phyloP scores from a whole-genome alignment of 2,113 vertebrate species.

The Centrocercus urophasianus region DNA sequence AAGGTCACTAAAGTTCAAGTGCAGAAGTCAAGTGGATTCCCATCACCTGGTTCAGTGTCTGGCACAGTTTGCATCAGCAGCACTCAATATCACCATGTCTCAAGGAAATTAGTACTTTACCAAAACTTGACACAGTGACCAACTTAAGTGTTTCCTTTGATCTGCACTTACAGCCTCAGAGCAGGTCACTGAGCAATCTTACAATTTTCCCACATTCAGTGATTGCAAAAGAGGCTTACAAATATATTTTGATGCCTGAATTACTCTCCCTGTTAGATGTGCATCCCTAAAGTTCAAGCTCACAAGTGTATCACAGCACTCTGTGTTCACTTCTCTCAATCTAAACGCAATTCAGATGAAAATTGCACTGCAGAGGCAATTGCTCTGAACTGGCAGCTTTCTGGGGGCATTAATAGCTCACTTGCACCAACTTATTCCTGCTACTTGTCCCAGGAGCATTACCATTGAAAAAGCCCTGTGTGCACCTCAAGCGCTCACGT shows the following conservation, averaged over 20 bases:
- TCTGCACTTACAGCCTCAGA: neutral
- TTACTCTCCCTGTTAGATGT: neutral
- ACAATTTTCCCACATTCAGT: accelerated
- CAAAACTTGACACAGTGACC: neutral
- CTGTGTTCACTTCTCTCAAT: neutral
- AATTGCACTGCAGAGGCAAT: neutral
- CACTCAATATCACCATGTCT: neutral
- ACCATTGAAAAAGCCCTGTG: neutral
- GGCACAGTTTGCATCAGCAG: neutral
- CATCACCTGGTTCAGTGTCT: neutral
- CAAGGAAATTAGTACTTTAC: neutral
- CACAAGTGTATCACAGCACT: neutral
- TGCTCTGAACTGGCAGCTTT: neutral
- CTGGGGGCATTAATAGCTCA: neutral
- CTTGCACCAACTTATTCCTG: neutral
- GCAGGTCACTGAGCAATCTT: neutral
- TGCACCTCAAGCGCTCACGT: neutral
- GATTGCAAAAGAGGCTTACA: neutral
- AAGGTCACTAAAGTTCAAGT: conserved; percentile 40
- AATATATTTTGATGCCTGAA: neutral
- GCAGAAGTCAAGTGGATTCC: neutral
- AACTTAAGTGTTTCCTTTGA: neutral
- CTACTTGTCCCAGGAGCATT: neutral
- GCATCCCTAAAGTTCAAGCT: neutral
- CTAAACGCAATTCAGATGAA: neutral